Base-by-base conservation (phyloP, 92 coral and sea anemone species). In the Epizoanthus scotinus region DNA sequence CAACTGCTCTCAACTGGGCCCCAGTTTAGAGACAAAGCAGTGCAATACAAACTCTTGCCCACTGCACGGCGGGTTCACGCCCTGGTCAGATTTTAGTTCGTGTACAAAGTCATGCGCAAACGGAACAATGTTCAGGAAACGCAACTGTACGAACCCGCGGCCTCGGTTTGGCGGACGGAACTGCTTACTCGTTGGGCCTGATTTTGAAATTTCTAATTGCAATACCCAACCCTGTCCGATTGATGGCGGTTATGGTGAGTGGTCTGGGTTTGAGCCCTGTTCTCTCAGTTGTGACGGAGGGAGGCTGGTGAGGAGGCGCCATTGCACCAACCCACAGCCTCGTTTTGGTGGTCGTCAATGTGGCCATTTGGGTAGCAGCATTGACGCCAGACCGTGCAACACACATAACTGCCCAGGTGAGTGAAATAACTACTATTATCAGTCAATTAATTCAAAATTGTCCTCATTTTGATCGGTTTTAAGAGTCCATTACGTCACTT, bases 291-390 rank as follows among this genome's bases (percentile, higher is more conserved):
- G 98, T 67, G 98, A 91, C 49, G 87, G 86, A 31, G 98, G 98
- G 0, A 87, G 83, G 17, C 59, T 66, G 73, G 84, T 63, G 67
- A 91, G 91, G 49, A 58, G n/a, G 17, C 70, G 98, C 59, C 87
- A 83, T 72, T 94, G 98, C 79, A 89, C 91, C 13, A 90, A 91
- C 63, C 98, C 98, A 2, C 77, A 58, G 54, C 98, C 98, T 49
- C 87, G 73, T 59, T 87, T 90, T 53, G 95, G 98, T 8, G 98
- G 98, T 17, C 80, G 54, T 12, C 68, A 90, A 63, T 94, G 98
- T 49, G 79, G 92, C 27, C 18, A 25, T 14, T 63, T 91, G 15
- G 98, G 98, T 10, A 72, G 68, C 22, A 38, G 86, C 26, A n/a
- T 63, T 18, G 91, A 90, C 14, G 53, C 77, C 10, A 68, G 15